A percentile compares a stretch with the other conserved stretches of the same genome.
Evolutionary conservation across 2,113 vertebrate species (phyloP).

Genomic region (Muntiacus muntjak): DNA sequence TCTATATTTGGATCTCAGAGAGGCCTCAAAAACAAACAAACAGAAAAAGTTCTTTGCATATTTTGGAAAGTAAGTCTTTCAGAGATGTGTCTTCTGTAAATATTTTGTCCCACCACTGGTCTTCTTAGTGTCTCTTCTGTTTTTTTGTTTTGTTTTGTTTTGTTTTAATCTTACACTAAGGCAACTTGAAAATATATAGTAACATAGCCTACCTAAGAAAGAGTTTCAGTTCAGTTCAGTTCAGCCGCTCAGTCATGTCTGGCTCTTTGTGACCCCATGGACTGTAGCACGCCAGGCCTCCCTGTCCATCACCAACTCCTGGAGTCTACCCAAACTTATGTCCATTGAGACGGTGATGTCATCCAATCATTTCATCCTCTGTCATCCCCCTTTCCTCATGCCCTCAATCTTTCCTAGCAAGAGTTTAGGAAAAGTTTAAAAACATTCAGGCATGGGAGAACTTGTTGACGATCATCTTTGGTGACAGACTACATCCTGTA

Average conservation of each 20-base stretch:
- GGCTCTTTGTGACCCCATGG: accelerated
- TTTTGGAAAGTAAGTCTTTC: neutral
- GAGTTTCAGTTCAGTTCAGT: neutral
- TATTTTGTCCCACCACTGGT: neutral
- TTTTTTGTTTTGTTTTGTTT: neutral
- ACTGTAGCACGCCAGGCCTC: neutral
- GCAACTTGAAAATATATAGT: neutral
- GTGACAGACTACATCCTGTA: neutral
- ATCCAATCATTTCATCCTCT: neutral
- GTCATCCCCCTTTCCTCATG: neutral
- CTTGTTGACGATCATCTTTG: neutral
- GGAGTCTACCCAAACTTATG: neutral
- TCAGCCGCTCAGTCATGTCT: accelerated
- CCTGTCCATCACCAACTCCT: neutral
- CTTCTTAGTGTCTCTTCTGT: neutral
- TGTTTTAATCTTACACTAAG: neutral
- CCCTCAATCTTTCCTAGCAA: neutral
- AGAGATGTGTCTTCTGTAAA: neutral
- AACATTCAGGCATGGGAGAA: neutral
- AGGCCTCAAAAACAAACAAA: neutral
- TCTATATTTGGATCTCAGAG: neutral
- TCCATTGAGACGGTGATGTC: accelerated
- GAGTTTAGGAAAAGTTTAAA: neutral
- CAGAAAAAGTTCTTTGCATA: neutral
- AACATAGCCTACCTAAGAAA: neutral